phyloP scores from a whole-genome alignment of 2,888 invertebrate species.

The Cryptocephalus moraei region DNA sequence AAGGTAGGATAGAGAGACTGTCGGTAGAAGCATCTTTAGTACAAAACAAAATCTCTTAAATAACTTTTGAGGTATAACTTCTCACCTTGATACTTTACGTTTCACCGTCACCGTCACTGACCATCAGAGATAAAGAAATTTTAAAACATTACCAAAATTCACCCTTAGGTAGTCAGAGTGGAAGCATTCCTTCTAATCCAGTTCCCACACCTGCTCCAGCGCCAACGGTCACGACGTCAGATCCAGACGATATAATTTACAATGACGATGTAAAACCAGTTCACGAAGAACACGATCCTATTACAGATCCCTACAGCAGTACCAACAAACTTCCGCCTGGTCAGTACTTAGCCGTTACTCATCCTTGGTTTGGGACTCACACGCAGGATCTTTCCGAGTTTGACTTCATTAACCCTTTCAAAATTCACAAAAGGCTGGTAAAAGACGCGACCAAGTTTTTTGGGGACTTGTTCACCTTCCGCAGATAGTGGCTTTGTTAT shows the following conservation, averaged over 20 bases:
- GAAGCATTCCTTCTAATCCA: not conserved
- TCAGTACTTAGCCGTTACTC: slow-evolving; percentile 16
- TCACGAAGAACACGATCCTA: slow-evolving; percentile 24
- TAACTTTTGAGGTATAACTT: no score
- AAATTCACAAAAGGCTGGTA: slow-evolving; percentile 5
- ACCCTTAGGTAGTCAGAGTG: slow-evolving; percentile 1
- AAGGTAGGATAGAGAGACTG: slow-evolving; percentile 5
- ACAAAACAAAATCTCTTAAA: no score
- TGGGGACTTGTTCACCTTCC: slow-evolving; percentile 6
- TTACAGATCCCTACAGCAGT: slow-evolving; percentile 11
- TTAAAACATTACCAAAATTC: no score
- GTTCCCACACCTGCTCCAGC: not conserved
- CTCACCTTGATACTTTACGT: no score
- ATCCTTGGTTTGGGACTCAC: slow-evolving; percentile 16
- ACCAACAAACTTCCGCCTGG: slow-evolving; percentile 13
- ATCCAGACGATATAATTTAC: slow-evolving; percentile 25
- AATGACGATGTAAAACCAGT: slow-evolving; percentile 27
- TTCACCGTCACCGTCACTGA: no score
- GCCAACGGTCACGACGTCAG: slow-evolving; percentile 4
- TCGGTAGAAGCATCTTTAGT: no score
- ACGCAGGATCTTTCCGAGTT: slow-evolving; percentile 14
- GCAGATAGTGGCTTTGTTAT: slow-evolving; percentile 4
- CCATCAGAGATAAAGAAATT: no score
- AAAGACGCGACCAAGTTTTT: slow-evolving; percentile 10
- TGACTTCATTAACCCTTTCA: slow-evolving; percentile 9